Evolutionary conservation across 2,113 vertebrate species (phyloP).

Genomic region (Pseudorhombus dupliciocellatus): DNA sequence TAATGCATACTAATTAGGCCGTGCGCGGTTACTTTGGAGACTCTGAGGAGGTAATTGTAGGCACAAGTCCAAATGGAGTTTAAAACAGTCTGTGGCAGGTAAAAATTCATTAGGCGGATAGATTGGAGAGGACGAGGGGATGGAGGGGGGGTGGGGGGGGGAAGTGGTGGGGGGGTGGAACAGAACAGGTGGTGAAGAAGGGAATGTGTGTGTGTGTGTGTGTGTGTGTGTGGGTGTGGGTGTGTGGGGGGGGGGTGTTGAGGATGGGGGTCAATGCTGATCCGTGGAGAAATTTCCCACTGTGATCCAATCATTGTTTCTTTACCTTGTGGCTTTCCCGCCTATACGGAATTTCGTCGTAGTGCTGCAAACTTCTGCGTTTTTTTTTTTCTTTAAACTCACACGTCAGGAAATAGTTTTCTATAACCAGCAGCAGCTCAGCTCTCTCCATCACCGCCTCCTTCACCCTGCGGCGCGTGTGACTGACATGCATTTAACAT

Average conservation of each 20-base stretch:
- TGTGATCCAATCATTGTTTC: slow-evolving; percentile 69
- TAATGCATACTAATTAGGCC: slow-evolving; percentile 99
- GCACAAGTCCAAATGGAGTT: slow-evolving; percentile 99
- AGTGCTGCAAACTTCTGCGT: slow-evolving; percentile 47
- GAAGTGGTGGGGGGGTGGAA: slow-evolving; percentile 83
- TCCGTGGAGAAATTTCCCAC: slow-evolving; percentile 69
- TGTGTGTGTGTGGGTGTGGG: too few species aligned
- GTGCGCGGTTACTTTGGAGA: slow-evolving; percentile 98
- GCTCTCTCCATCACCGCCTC: neutral
- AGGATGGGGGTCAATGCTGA: slow-evolving; percentile 69
- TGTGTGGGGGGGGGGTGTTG: neutral
- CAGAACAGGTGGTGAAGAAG: slow-evolving; percentile 74
- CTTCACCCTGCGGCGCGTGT: slow-evolving; percentile 7
- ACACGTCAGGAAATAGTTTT: neutral
- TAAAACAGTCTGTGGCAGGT: slow-evolving; percentile 99
- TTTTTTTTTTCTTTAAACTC: slow-evolving; percentile 2
- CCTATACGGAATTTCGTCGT: slow-evolving; percentile 49
- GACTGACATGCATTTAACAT: slow-evolving; percentile 75
- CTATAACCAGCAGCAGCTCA: neutral
- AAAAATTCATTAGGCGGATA: slow-evolving; percentile 96
- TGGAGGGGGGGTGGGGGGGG: slow-evolving; percentile 80
- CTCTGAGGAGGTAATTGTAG: slow-evolving; percentile 99
- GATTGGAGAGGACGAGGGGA: slow-evolving; percentile 69
- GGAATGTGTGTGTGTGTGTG: too few species aligned
- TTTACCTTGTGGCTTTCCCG: slow-evolving; percentile 15